These are phyloP conservation scores for Bombus pascuorum DNA, from an alignment of 1,140 invertebrate genomes.

Conservation along the genomic window DNA sequence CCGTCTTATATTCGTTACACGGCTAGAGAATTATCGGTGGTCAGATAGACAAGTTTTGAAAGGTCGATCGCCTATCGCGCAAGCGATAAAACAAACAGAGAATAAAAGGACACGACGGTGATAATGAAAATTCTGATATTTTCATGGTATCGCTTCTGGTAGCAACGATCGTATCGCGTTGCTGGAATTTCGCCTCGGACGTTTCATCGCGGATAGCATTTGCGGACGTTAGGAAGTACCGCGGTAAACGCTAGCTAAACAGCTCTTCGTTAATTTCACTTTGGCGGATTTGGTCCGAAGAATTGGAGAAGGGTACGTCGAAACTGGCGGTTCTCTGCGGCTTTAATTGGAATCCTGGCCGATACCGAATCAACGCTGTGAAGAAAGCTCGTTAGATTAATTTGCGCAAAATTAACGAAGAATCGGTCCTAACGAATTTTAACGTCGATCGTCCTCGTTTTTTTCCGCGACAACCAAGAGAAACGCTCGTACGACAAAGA, in stretches of 20 bases:
- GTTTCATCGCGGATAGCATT: background rate
- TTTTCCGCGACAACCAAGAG: accelerated
- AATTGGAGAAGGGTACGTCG: background rate
- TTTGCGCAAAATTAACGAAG: background rate
- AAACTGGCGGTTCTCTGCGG: background rate
- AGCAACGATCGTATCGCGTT: background rate
- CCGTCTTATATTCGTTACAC: too few species aligned
- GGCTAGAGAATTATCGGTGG: too few species aligned
- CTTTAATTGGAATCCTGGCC: background rate
- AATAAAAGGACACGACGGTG: background rate
- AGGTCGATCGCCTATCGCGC: background rate
- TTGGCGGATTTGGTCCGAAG: background rate
- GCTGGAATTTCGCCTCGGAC: background rate
- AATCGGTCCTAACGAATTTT: background rate
- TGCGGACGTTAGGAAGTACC: background rate
- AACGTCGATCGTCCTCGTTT: background rate
- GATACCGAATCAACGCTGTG: background rate
- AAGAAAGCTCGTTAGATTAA: conserved; percentile 9
- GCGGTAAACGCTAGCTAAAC: background rate
- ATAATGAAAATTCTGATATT: background rate
- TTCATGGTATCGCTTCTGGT: accelerated
- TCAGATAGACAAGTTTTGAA: too few species aligned
- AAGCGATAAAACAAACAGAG: too few species aligned
- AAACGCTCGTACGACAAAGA: too few species aligned
- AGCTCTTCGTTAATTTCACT: background rate